Base-by-base conservation (phyloP, 2,113 vertebrate genomes). In the Myiagra hebetior region DNA sequence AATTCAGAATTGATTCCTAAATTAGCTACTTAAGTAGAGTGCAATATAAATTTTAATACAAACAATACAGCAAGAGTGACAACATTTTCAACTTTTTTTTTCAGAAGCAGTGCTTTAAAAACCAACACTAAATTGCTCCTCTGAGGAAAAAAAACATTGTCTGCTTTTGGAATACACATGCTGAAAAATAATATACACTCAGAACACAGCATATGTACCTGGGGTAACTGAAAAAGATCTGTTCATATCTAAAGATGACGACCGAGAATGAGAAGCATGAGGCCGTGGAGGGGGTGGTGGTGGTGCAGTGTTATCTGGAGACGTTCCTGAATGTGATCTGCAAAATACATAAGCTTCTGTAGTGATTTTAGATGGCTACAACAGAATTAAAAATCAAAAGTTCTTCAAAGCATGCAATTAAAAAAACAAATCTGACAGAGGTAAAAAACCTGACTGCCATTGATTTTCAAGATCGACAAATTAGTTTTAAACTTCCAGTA, bases 211-310 rank as follows among this genome's bases (percentile, higher is more conserved):
- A 15, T 85, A 74, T 89, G 41, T 97, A 99, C 99, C 98, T 98
- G 99, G 97, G 10, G 98, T 95, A 28, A 98, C 97, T 19, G 99
- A 94, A 87, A 99, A 99, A 95, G 98, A 99, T 96, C 99, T 98
- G 94, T 99, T 99, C 99, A 99, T 98, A 97, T 99, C 99, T 97
- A 99, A 98, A 64, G 99, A 99, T 4, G 99, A 99, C 3, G 99
- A 99, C 60, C 99, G 98, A n/a, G 99, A 99, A 96, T 99, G 99
- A 39, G 99, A 99, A 39, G 99, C 98, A 85, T 99, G 99, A 79
- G 99, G 99, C 64, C 99, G 98, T 27, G 99, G 99, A 16, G 99
- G 99, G 15, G 99, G 99, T 7, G 99, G 99, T 2, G 99, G 99
- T 0, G 99, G 99, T 2, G 99, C 99, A 49, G 98, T 78, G 69